Evolutionary conservation across 2,797 vertebrate species (phyloP).

Genomic region (Argya squamiceps): DNA sequence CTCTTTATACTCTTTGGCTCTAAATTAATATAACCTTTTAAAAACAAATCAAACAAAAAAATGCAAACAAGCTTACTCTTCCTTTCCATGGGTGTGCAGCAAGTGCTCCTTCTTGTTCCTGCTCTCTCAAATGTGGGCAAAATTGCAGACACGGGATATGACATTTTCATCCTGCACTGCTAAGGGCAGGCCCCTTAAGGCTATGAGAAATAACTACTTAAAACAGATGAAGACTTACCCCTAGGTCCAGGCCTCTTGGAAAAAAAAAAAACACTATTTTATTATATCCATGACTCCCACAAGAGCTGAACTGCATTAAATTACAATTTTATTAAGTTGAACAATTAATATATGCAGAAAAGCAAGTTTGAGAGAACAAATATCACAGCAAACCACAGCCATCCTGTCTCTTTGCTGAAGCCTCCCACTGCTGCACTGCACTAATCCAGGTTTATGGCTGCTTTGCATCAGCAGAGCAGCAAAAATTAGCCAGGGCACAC

Average conservation of each 20-base stretch:
- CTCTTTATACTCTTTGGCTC: background rate
- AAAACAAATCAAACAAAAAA: background rate
- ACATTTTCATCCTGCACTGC: background rate
- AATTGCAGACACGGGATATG: background rate
- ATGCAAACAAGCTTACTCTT: background rate
- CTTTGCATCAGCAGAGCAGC: background rate
- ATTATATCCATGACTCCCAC: background rate
- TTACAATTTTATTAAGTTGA: background rate
- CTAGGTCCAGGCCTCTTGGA: background rate
- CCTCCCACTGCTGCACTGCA: background rate
- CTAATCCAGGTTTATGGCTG: conserved; percentile 12
- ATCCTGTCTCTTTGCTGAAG: background rate
- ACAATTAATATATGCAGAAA: background rate
- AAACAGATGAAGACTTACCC: background rate
- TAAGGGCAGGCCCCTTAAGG: background rate
- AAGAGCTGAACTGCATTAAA: background rate
- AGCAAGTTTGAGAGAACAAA: background rate
- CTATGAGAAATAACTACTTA: background rate
- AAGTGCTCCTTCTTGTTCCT: background rate
- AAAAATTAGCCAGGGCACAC: background rate
- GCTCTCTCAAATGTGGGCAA: background rate
- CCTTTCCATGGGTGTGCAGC: rapidly evolving
- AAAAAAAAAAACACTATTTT: background rate
- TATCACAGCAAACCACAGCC: background rate
- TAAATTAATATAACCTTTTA: background rate